These are phyloP conservation scores for Melitaea cinxia DNA, from an alignment of 1,140 invertebrate genomes.

Conservation along the genomic window DNA sequence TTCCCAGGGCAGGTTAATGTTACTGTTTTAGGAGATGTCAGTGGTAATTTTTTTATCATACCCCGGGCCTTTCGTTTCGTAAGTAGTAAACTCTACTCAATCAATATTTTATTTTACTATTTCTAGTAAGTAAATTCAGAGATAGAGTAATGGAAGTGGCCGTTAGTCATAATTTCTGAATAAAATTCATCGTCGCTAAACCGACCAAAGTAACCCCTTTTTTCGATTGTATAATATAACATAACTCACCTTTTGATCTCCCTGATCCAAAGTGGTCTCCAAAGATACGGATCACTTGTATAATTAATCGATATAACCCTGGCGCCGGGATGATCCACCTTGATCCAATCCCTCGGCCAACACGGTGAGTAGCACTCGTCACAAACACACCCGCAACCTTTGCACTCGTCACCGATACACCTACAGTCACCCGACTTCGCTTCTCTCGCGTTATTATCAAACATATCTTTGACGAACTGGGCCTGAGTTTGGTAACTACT, in stretches of 20 bases:
- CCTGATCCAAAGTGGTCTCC: slow-evolving; percentile 86
- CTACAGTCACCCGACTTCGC: slow-evolving; percentile 37
- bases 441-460: slow-evolving; percentile 44
- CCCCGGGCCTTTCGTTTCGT: too few species aligned
- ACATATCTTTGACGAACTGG: slow-evolving; percentile 65
- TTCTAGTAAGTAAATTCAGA: too few species aligned
- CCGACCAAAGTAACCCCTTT: too few species aligned
- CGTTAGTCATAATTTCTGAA: too few species aligned
- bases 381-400: slow-evolving; percentile 69
- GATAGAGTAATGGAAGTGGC: too few species aligned
- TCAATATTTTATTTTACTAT: too few species aligned
- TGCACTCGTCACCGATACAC: slow-evolving; percentile 48
- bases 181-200: too few species aligned
- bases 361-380: slow-evolving; percentile 82
- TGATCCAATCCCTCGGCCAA: slow-evolving; percentile 88
- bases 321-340: slow-evolving; percentile 84
- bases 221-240: too few species aligned
- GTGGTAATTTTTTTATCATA: too few species aligned
- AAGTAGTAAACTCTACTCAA: too few species aligned
- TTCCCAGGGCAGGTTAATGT: too few species aligned
- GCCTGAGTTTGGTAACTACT: slow-evolving; percentile 69
- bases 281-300: slow-evolving; percentile 86
- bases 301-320: slow-evolving; percentile 87
- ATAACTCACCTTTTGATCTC: slow-evolving; percentile 82
- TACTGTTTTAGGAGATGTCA: too few species aligned